Evolutionary conservation across 2,797 vertebrate genomes (phyloP).

Genomic region (Leucoraja ocellata): DNA sequence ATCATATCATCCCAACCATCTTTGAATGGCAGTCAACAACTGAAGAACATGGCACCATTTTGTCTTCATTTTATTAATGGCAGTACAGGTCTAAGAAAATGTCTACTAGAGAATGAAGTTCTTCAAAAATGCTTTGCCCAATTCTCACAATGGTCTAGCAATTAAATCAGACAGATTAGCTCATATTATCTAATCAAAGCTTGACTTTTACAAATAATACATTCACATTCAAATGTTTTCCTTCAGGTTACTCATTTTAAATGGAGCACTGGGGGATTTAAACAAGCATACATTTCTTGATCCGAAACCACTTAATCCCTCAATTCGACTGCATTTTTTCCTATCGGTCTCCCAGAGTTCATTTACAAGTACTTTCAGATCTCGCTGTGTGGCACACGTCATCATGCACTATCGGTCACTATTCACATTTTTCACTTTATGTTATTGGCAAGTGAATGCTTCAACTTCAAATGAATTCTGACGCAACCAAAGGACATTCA

Average conservation of each 20-base stretch:
- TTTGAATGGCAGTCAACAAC: background rate
- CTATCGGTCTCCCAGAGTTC: background rate
- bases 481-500: background rate
- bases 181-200: background rate
- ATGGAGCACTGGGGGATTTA: too few species aligned
- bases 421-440: background rate
- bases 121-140: background rate
- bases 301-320: too few species aligned
- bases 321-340: background rate
- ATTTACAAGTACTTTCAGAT: background rate
- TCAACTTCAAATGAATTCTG: background rate
- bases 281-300: too few species aligned
- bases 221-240: background rate
- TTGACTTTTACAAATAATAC: background rate
- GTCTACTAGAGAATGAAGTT: background rate
- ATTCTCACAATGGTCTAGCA: background rate
- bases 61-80: background rate
- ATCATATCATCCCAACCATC: background rate
- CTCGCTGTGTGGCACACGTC: background rate
- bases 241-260: too few species aligned
- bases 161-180: background rate
- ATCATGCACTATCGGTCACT: background rate
- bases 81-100: background rate
- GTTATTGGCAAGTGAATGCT: background rate
- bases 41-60: background rate